Evolutionary conservation across 2,888 invertebrate genomes (phyloP).

Genomic region (Alloscopus bannaensis): DNA sequence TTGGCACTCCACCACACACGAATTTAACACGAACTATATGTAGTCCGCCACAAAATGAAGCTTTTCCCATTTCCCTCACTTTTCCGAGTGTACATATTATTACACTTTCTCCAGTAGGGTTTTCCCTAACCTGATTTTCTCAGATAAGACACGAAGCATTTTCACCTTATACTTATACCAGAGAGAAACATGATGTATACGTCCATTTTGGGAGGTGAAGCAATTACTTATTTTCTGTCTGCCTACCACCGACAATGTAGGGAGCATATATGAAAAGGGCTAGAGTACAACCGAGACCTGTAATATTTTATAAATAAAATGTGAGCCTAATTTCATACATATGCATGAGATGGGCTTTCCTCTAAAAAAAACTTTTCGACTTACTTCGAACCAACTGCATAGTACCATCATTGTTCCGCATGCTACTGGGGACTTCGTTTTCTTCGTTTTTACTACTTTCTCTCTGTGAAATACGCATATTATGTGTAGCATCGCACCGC

Average conservation of each 20-base stretch:
- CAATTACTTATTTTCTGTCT: constrained; percentile 44
- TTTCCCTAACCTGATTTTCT: constrained; percentile 15
- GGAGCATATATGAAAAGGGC: not conserved
- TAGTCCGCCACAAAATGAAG: no score
- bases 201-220: constrained; percentile 47
- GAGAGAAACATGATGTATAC: no score
- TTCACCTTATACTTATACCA: not conserved
- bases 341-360: constrained; percentile 64
- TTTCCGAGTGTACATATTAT: no score
- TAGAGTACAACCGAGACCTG: constrained; percentile 11
- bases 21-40: no score
- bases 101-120: no score
- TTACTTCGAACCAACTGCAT: constrained; percentile 46
- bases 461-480: constrained; percentile 10
- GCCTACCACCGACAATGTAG: no score
- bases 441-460: constrained; percentile 17
- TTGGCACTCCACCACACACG: no score
- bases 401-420: no score
- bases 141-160: not conserved
- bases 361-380: no score
- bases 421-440: no score
- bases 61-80: no score
- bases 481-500: not conserved
- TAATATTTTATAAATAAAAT: constrained; percentile 63
- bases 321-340: constrained; percentile 62